Evolutionary conservation across 2,113 vertebrate genomes (phyloP), one percentile per base, ranked within the genome.

Genomic region (Sterna hirundo): DNA sequence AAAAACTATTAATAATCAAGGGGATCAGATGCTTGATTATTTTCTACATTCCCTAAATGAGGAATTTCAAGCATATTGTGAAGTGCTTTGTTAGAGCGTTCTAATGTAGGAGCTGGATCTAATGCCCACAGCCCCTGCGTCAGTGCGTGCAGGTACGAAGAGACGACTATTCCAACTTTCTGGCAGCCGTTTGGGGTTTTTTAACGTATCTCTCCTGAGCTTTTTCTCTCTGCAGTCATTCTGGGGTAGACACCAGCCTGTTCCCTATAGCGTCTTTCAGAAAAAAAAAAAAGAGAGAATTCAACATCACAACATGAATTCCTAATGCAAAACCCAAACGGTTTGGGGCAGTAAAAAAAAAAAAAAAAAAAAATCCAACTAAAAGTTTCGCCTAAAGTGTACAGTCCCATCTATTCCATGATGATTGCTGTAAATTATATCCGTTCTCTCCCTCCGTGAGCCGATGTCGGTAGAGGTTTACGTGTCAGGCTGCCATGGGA

Each of bases 221-320:
- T 49, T 74, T 89, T 78, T 66, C 38, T n/a, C 49, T 60, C n/a
- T 54, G 38, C 12, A 10, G 13, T 47, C 23, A 14, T 47, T 25
- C 54, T 58, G 60, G 44, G 19, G 15, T 55, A 20, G 20, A 19
- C 68, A 38, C 14, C 10, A 68, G 8, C 71, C 26, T 44, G n/a
- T 32, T 87, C 17, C 40, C 51, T 76, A 3, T 22, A 26, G 14
- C 55, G 42, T 64, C 71, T 69, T 23, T 38, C 49, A 70, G 55
- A 42, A 19, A 61, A 68, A 76, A 55, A 40, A 38, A 70, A 76
- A 74, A 30, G 4, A 77, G 36, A 29, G 58, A 76, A 44, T 8
- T 6, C 9, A 32, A 11, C 64, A 61, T 60, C 21, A 2, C 12
- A 6, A 2, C 0, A 0, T 25, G 38, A 42, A 52, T 90, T 93